Conservation (phyloP, 1,140 invertebrate species). For the Drosophila erecta region DNA sequence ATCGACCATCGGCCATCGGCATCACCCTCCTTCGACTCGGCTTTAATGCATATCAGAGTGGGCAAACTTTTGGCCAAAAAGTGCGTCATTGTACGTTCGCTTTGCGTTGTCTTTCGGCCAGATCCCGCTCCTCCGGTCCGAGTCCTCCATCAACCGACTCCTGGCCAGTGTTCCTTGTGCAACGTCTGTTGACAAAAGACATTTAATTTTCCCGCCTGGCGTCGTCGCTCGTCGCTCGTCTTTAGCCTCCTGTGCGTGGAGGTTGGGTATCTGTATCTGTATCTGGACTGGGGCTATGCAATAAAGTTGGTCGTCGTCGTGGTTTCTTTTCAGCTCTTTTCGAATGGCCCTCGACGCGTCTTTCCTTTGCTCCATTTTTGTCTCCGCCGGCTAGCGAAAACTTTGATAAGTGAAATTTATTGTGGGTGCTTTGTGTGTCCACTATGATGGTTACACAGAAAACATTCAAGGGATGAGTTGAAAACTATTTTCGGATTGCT, state of each 20-base stretch:
- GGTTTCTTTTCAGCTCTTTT: constrained; percentile 37
- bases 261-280: constrained; percentile 52
- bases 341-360: constrained; percentile 32
- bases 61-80: constrained; percentile 71
- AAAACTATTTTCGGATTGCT: too few species aligned
- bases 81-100: constrained; percentile 67
- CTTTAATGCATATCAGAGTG: constrained; percentile 80
- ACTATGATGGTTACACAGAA: constrained; percentile 30
- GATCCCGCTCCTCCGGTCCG: background rate
- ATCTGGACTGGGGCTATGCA: constrained; percentile 61
- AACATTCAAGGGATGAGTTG: background rate
- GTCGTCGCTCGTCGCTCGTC: constrained; percentile 22
- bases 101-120: constrained; percentile 20
- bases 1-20: background rate
- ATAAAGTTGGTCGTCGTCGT: constrained; percentile 68
- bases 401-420: constrained; percentile 82
- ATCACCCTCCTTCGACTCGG: constrained; percentile 37
- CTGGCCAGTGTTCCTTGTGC: constrained; percentile 34
- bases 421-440: constrained; percentile 69
- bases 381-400: constrained; percentile 59
- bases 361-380: constrained; percentile 57
- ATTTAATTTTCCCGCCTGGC: constrained; percentile 75
- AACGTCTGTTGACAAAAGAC: constrained; percentile 78
- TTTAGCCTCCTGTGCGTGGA: constrained; percentile 36
- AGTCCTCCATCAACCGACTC: background rate